A percentile compares a stretch with the other conserved stretches of the same genome.
Conservation (phyloP, 2,888 invertebrate species). For the Crepidodera aurea region DNA sequence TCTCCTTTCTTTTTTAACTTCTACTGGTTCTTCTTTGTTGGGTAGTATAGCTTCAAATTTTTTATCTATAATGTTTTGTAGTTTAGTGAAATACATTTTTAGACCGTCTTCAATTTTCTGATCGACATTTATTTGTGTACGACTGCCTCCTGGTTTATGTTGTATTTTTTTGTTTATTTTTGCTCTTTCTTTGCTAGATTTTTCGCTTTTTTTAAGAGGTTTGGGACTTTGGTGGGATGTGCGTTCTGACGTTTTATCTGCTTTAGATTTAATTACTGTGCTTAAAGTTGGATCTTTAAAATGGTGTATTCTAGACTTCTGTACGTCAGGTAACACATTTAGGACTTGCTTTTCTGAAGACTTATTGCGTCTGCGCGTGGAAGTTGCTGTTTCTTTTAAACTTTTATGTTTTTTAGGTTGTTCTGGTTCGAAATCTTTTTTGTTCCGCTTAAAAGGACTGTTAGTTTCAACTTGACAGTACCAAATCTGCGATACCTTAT, state of each 20-base stretch:
- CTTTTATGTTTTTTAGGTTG: neutral
- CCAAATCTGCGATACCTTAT: slow-evolving; percentile 20
- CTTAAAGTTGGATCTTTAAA: neutral
- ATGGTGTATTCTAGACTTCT: slow-evolving; percentile 1
- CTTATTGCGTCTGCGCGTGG: neutral
- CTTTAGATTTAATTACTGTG: neutral
- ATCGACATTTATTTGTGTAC: neutral
- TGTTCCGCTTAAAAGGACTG: slow-evolving; percentile 26
- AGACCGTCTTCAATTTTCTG: slow-evolving; percentile 43
- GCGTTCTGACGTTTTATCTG: neutral
- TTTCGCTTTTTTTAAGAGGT: neutral
- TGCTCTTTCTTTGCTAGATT: neutral
- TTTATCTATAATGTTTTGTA: slow-evolving; percentile 44
- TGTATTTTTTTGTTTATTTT: neutral
- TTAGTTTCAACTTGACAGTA: slow-evolving; percentile 37
- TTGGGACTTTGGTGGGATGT: neutral
- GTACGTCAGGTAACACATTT: neutral
- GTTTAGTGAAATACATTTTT: slow-evolving; percentile 42
- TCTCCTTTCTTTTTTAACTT: neutral
- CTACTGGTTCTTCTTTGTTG: slow-evolving; percentile 13
- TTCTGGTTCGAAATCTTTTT: neutral
- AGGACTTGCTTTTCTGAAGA: neutral
- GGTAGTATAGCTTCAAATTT: slow-evolving; percentile 40
- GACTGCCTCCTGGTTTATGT: neutral
- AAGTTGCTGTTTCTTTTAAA: slow-evolving; percentile 1